A percentile compares a stretch with the other conserved stretches of the same genome.
These are phyloP conservation scores for Cyclophora albipunctata DNA, from an alignment of 2,888 invertebrate genomes.

Conservation along the genomic window DNA sequence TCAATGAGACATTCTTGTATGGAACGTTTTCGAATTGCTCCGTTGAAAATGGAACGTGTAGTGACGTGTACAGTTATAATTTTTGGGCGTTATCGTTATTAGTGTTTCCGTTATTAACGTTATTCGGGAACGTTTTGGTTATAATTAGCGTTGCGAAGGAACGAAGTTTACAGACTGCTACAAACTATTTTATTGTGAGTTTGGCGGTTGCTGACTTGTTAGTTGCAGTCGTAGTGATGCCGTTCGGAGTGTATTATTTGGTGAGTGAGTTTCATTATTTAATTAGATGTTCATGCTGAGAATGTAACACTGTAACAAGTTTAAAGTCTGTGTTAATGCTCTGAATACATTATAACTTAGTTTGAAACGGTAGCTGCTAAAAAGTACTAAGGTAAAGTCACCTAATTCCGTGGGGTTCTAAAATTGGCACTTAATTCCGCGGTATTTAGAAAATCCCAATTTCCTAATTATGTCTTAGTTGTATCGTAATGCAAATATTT, in stretches of 20 bases:
- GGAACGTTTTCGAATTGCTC: slow-evolving; percentile 40
- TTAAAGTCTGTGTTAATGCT: not conserved
- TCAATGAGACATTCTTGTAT: slow-evolving; percentile 43
- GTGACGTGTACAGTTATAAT: slow-evolving; percentile 75
- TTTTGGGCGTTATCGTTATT: slow-evolving; percentile 91
- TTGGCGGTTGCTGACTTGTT: slow-evolving; percentile 96
- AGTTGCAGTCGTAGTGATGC: slow-evolving; percentile 98
- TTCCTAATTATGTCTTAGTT: too few relatives aligned
- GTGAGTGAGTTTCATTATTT: slow-evolving; percentile 79
- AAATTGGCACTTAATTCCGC: too few relatives aligned
- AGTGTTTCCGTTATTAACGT: slow-evolving; percentile 92
- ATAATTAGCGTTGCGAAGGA: slow-evolving; percentile 95
- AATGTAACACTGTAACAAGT: too few relatives aligned
- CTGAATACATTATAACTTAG: not conserved
- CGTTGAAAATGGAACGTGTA: slow-evolving; percentile 50
- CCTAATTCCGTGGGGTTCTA: too few relatives aligned
- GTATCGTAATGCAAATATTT: too few relatives aligned
- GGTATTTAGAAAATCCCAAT: too few relatives aligned
- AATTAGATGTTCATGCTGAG: not conserved
- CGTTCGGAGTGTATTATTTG: slow-evolving; percentile 98
- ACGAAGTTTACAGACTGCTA: slow-evolving; percentile 93
- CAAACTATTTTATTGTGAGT: slow-evolving; percentile 99
- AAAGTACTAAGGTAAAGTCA: too few relatives aligned
- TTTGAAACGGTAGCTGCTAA: too few relatives aligned
- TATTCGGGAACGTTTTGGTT: slow-evolving; percentile 97